Evolutionary conservation across 1,140 invertebrate species (phyloP), one percentile per base, ranked within the genome.

Genomic region (Rhyacophila brunnea): DNA sequence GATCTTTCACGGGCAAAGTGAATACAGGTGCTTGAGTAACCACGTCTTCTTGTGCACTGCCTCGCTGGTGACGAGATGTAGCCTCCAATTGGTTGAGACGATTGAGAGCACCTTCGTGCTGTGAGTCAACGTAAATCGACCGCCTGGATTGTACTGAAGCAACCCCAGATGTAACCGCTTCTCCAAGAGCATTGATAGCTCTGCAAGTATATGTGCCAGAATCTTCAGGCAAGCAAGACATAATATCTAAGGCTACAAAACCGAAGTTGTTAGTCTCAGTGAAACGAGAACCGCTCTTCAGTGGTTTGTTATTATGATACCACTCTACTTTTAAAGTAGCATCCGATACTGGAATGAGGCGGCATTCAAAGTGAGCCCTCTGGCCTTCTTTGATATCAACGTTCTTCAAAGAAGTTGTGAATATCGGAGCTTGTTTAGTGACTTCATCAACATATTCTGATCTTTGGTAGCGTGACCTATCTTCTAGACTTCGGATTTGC

Each of bases 261-360:
- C 94, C 94, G 72, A 97, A 97, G 73, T 91, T 95, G 68, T 95
- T 94, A 7, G 92, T 94, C 80, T 95, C 92, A 6, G 89, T 88
- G 70, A 95, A 95, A 65, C 92, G 81, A 0, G 91, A 93, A 7
- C 91, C 91, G 54, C 90, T 91, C 74, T 94, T 94, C 0, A 95
- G 78, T 1, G 92, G 90, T 61, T 86, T 80, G 68, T 92, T 94
- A 71, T 98, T 95, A 62, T 95, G 93, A 79, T 93, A 97, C 97
- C 97, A 99, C 80, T 98, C 93, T 0, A 99, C 94, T 73, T 92
- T 93, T 89, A 99, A 92, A 0, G 92, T 92, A 0, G 92, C 85
- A 80, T 99, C 96, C 35, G 95, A 96, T 15, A 98, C 91, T 6
- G 97, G 97, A 66, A 97, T 94, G 9, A 99, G 75, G 32, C 95